Base-by-base conservation (phyloP, 2,888 invertebrate species). In the Leucania comma region DNA sequence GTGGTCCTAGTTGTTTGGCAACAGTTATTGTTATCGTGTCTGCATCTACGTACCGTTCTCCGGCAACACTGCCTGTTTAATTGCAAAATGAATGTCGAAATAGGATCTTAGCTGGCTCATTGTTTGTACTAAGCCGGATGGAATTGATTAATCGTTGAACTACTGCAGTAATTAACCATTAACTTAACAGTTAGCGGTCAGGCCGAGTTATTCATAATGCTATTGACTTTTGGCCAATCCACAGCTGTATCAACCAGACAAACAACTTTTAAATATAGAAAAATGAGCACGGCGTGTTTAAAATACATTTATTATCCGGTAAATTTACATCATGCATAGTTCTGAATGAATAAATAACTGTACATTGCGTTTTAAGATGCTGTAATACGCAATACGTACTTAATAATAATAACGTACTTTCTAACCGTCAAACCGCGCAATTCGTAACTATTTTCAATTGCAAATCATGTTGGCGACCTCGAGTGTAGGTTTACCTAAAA, bases 41-140 rank as follows among this genome's bases (percentile, higher is more conserved):
- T 73, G 56, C 70, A 76, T 80, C 77, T 80, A 68, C 50, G 51
- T 59, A 57, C 85, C 81, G 73, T 87, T 87, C 82, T 82, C 77
- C 77, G 75, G 78, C 68, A 69, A 78, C 82, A 78, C 81, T 84
- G 71, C 84, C 86, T 83, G 85, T 89, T 88, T 86, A 86, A 90
- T 90, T 90, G 82, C 88, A 86, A 90, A 90, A 89, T 81, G 81
- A 82, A 89, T 91, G 85, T 87, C 83, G 90, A 90, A 91, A 91
- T 90, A 87, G 88, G 73, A 80, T 83, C 78, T 83, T 61, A 75
- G 78, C 78, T 69, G 72, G 84, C 80, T 72, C 68, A 90, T 90
- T 92, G 90, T 90, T 90, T 87, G 85, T 80, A 86, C 81, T 82
- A 72, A 87, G 85, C 88, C 88, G 89, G 90, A 90, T 89, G 87